Evolutionary conservation across 2,797 vertebrate species (phyloP), one percentile per base, ranked within the genome.

Genomic region (Falco concolor): DNA sequence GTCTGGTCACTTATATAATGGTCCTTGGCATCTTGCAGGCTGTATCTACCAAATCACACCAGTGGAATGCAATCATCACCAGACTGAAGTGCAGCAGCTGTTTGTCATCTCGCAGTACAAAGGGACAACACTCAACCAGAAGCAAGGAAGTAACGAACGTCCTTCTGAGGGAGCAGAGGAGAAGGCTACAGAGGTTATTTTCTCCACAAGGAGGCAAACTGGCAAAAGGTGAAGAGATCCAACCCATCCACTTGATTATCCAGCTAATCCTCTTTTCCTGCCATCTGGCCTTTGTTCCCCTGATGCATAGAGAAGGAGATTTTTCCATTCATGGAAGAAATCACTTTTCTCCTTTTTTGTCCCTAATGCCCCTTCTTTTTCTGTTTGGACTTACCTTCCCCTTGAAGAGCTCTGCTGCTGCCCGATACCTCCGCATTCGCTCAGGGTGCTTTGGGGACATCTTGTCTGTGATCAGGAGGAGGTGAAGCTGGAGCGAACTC

Each of bases 391-490:
- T 97, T 89, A 98, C 98, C 98, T 98, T 97, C 19, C 97, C 97
- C 54, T 80, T 96, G 86, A 98, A 98, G 56, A 97, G 95, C n/a
- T 94, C 92, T 1, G 99, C 98, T 13, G 98, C 96, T 3, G 95
- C 93, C 63, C n/a, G 95, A 65, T 98, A 98, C 34, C 45, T 96
- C 53, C 91, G 86, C 83, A 98, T 96, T 54, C 97, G 98, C 74
- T 98, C 96, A 0, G 95, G 85, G 54, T 98, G 98, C 20, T 98
- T 97, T 45, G 98, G 92, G 50, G 97, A 98, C 65, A 97, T 98
- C 81, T 98, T 99, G 96, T 98, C 98, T 84, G 97, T 98, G n/a
- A 99, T 97, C 81, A 99, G 98, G 81, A 99, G 97, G 25, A 99
- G 98, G 89, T 99, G 99, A 47, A 98, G 81, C 93, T 98, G 97